Percentiles rank a stretch among this genome's conserved stretches.
Conservation (phyloP, 1,140 invertebrate species). For the Listronotus oregonensis region DNA sequence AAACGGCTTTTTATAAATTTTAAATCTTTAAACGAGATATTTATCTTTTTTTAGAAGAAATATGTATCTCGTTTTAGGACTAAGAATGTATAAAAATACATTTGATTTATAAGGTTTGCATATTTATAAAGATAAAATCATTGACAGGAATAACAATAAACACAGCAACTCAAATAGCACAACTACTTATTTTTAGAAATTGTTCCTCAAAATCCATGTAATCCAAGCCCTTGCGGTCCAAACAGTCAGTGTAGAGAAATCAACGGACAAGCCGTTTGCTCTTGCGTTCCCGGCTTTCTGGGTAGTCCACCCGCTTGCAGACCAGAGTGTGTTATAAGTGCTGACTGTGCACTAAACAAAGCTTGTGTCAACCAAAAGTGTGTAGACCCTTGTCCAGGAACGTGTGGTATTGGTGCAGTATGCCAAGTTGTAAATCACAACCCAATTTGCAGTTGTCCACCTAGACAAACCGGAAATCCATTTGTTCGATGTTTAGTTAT, state of each 20-base stretch:
- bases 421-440: slow-evolving; percentile 71
- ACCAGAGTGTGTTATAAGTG: slow-evolving; percentile 67
- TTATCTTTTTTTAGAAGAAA: too few relatives aligned
- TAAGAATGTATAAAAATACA: too few relatives aligned
- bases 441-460: slow-evolving; percentile 62
- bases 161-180: slow-evolving; percentile 13
- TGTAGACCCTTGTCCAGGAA: slow-evolving; percentile 68
- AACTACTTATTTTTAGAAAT: slow-evolving; percentile 49
- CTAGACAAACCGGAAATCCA: slow-evolving; percentile 61
- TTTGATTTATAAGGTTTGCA: too few relatives aligned
- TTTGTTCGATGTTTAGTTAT: slow-evolving; percentile 61
- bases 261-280: slow-evolving; percentile 62
- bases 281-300: slow-evolving; percentile 64
- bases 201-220: slow-evolving; percentile 62
- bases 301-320: slow-evolving; percentile 67
- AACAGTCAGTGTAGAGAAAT: slow-evolving; percentile 74
- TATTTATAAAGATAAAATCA: too few relatives aligned
- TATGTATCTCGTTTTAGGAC: too few relatives aligned
- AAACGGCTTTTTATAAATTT: too few relatives aligned
- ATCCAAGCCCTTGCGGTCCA: slow-evolving; percentile 69
- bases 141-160: neutral
- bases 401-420: slow-evolving; percentile 66
- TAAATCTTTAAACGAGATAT: too few relatives aligned
- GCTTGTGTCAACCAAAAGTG: slow-evolving; percentile 73
- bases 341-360: slow-evolving; percentile 63